Percentiles rank a stretch among this genome's conserved stretches.
Evolutionary conservation across 2,797 vertebrate species (phyloP).

Genomic region (Cirrhinus mrigala): DNA sequence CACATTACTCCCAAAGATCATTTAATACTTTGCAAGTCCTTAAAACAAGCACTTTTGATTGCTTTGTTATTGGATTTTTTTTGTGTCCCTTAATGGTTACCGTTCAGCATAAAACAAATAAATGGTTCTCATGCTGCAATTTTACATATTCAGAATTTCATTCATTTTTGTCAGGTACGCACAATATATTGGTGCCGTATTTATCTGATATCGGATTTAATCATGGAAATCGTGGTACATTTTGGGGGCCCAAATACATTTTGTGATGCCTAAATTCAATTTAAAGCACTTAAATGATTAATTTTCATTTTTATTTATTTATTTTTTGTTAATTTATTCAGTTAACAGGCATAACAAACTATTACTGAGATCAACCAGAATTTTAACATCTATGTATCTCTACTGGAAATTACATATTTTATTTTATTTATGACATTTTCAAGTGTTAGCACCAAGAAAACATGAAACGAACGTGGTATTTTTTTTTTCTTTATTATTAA

Average conservation of each 20-base stretch:
- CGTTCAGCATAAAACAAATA: not conserved
- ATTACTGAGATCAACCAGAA: too few relatives aligned
- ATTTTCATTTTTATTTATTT: not conserved
- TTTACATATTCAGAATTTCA: too few relatives aligned
- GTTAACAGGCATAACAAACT: not conserved
- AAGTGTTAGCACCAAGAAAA: not conserved
- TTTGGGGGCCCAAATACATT: not conserved
- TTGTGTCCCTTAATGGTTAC: too few relatives aligned
- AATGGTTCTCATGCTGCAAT: too few relatives aligned
- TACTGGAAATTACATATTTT: not conserved
- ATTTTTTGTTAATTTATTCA: not conserved
- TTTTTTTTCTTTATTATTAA: conserved; percentile 45
- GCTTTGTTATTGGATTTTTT: too few relatives aligned
- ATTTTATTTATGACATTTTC: not conserved
- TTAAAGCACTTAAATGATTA: not conserved
- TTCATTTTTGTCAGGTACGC: not conserved
- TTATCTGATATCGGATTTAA: not conserved
- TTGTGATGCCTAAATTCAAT: not conserved
- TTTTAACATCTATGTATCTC: not conserved
- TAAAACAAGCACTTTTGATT: not conserved
- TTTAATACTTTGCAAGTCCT: not conserved
- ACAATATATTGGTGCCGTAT: not conserved
- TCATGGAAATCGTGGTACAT: not conserved
- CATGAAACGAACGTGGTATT: not conserved
- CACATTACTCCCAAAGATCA: not conserved